These are phyloP conservation scores for Anarhynchus alexandrinus DNA, from an alignment of 2,113 vertebrate genomes.

Conservation along the genomic window DNA sequence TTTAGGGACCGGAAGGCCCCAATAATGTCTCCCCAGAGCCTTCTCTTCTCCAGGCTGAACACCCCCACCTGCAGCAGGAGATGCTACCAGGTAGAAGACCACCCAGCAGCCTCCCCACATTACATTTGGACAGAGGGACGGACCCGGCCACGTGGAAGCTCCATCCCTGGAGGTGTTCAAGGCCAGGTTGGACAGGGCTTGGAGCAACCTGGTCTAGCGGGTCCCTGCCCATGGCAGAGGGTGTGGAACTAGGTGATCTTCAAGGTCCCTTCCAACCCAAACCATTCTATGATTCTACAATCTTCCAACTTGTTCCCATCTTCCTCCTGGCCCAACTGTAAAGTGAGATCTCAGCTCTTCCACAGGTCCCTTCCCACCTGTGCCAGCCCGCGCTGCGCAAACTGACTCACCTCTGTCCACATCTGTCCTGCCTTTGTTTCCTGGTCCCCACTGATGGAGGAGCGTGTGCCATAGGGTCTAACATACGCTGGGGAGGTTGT, in stretches of 20 bases:
- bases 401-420: neutral
- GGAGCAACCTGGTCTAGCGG: too few species aligned
- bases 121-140: fast-evolving
- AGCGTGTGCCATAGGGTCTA: fast-evolving
- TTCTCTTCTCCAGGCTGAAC: too few species aligned
- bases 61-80: neutral
- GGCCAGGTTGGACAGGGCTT: too few species aligned
- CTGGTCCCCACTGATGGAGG: neutral
- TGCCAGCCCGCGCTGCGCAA: fast-evolving
- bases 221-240: too few species aligned
- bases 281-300: too few species aligned
- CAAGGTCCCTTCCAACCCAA: too few species aligned
- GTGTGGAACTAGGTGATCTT: too few species aligned
- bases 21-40: too few species aligned
- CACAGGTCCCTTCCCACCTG: neutral
- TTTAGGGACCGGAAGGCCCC: too few species aligned
- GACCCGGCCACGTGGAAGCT: fast-evolving
- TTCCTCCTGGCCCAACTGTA: fast-evolving
- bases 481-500: fast-evolving
- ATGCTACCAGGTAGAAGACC: neutral
- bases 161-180: too few species aligned
- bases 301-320: fast-evolving
- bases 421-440: neutral
- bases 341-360: fast-evolving
- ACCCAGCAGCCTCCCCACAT: fast-evolving